phyloP scores from a whole-genome alignment of 2,888 invertebrate species.

The Mesoligia furuncula region DNA sequence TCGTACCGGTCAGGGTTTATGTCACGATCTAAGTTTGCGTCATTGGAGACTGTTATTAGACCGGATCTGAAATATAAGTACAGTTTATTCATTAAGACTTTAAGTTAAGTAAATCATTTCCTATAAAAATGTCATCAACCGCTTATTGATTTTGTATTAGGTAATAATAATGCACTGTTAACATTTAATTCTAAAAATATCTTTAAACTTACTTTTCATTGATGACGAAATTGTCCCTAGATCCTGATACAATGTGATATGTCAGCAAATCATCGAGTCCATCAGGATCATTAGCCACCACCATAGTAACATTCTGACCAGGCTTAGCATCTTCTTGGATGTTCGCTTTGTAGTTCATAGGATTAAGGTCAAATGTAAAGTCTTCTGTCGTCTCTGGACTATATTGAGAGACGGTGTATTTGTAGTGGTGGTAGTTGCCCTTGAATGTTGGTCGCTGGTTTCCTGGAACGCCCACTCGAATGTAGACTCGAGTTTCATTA shows the following conservation, averaged over 20 bases:
- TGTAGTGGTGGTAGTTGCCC: slow-evolving; percentile 92
- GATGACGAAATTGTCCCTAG: slow-evolving; percentile 94
- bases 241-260: slow-evolving; percentile 93
- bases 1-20: slow-evolving; percentile 92
- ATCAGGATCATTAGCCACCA: slow-evolving; percentile 94
- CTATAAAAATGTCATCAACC: neutral
- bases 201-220: slow-evolving; percentile 91
- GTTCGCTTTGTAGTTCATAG: slow-evolving; percentile 93
- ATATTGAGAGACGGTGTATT: slow-evolving; percentile 81
- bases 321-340: slow-evolving; percentile 93
- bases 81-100: neutral
- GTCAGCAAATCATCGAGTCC: slow-evolving; percentile 92
- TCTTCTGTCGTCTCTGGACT: slow-evolving; percentile 81
- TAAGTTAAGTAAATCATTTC: neutral
- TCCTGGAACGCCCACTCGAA: slow-evolving; percentile 95
- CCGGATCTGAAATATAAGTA: slow-evolving; percentile 89
- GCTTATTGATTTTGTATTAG: neutral
- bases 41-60: slow-evolving; percentile 93
- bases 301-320: slow-evolving; percentile 93
- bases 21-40: slow-evolving; percentile 93
- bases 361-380: slow-evolving; percentile 90
- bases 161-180: neutral
- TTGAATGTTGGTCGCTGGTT: slow-evolving; percentile 95
- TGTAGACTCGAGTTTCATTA: slow-evolving; percentile 92
- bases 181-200: neutral